These are phyloP conservation scores for Garrulus glandarius DNA, from an alignment of 2,797 vertebrate genomes.

Conservation along the genomic window DNA sequence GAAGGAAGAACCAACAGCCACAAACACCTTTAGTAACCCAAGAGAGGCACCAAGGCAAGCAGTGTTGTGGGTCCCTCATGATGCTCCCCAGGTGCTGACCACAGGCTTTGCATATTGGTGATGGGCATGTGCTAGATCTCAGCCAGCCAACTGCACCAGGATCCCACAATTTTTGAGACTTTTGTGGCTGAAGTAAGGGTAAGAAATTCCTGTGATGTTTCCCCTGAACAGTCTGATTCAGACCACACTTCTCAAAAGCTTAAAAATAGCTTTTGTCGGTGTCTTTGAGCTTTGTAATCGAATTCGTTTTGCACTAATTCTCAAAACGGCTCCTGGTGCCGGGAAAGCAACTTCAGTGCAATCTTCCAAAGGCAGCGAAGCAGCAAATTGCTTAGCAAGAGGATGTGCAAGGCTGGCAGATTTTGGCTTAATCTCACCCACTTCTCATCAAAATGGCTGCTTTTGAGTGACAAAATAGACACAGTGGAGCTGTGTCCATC, in stretches of 20 bases:
- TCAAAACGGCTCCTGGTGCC: neutral
- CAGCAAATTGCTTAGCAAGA: conserved; percentile 49
- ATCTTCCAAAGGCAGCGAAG: conserved; percentile 15
- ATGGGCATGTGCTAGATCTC: neutral
- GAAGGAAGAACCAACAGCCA: neutral
- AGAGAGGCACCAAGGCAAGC: neutral
- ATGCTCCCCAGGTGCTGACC: neutral
- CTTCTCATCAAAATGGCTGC: neutral
- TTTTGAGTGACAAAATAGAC: neutral
- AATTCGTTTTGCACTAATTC: conserved; percentile 49
- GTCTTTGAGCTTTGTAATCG: conserved; percentile 27
- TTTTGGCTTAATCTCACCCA: conserved; percentile 40
- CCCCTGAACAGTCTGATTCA: neutral
- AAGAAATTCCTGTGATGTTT: neutral
- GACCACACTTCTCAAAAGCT: neutral
- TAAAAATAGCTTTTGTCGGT: neutral
- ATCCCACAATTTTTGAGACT: neutral
- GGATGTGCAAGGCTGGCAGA: neutral
- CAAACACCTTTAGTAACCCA: neutral
- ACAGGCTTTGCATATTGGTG: neutral
- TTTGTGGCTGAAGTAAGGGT: neutral
- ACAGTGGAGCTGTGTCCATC: neutral
- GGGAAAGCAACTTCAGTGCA: neutral
- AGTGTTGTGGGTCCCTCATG: neutral
- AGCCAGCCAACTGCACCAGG: neutral